phyloP scores from a whole-genome alignment of 2,888 invertebrate genomes.

The Escarpia spicata region DNA sequence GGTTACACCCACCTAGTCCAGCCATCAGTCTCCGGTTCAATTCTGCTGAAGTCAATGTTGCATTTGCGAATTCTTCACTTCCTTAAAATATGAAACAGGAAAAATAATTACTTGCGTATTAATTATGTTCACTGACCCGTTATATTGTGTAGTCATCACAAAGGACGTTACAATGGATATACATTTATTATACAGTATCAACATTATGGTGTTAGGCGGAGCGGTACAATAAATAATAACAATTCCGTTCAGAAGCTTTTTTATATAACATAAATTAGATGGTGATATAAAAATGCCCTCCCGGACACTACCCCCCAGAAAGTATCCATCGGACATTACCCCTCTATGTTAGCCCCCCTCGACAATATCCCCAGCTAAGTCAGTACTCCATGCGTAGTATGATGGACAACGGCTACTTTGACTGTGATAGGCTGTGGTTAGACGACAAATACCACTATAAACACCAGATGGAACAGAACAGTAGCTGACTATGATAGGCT shows the following conservation, averaged over 20 bases:
- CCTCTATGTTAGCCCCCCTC: too few species aligned
- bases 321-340: too few species aligned
- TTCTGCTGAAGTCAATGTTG: background rate
- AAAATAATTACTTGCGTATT: background rate
- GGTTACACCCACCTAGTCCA: background rate
- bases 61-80: background rate
- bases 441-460: too few species aligned
- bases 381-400: too few species aligned
- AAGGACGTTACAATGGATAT: background rate
- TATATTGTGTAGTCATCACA: background rate
- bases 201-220: too few species aligned
- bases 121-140: background rate
- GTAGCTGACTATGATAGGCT: too few species aligned
- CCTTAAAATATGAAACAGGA: background rate
- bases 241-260: background rate
- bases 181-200: background rate
- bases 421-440: too few species aligned
- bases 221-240: background rate
- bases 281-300: too few species aligned
- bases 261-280: background rate
- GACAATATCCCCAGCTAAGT: too few species aligned
- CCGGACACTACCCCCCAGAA: too few species aligned
- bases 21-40: background rate
- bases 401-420: too few species aligned
- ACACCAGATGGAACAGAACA: too few species aligned